These are phyloP conservation scores for Glyptemys insculpta DNA, from an alignment of 2,797 vertebrate species.

Conservation along the genomic window DNA sequence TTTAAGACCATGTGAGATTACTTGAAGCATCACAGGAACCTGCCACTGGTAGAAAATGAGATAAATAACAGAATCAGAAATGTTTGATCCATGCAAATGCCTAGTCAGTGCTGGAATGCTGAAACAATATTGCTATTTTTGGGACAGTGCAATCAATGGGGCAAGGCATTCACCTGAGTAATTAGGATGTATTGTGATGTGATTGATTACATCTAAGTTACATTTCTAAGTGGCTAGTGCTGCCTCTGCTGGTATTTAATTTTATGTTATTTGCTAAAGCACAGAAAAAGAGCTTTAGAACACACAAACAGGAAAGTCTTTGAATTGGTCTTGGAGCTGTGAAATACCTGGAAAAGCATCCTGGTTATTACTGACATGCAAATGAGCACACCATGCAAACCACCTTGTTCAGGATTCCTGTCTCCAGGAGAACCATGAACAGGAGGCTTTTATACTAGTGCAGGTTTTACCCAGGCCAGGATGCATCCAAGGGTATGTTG, in stretches of 20 bases:
- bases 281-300: not conserved
- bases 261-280: not conserved
- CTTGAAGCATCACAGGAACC: not conserved
- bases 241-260: not conserved
- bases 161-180: not conserved
- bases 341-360: not conserved
- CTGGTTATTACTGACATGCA: not conserved
- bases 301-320: not conserved
- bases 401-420: rapidly evolving
- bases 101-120: not conserved
- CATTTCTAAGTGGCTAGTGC: rapidly evolving
- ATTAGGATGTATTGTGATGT: rapidly evolving
- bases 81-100: not conserved
- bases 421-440: not conserved
- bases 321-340: not conserved
- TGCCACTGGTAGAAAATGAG: not conserved
- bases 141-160: not conserved
- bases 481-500: not conserved
- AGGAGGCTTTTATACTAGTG: not conserved
- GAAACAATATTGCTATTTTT: not conserved
- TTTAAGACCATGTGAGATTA: not conserved
- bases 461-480: not conserved
- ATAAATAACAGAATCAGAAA: constrained; percentile 21
- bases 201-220: not conserved
- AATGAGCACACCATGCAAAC: not conserved